These are phyloP conservation scores for Brevimyrus niger DNA, from an alignment of 2,113 vertebrate genomes.

Conservation along the genomic window DNA sequence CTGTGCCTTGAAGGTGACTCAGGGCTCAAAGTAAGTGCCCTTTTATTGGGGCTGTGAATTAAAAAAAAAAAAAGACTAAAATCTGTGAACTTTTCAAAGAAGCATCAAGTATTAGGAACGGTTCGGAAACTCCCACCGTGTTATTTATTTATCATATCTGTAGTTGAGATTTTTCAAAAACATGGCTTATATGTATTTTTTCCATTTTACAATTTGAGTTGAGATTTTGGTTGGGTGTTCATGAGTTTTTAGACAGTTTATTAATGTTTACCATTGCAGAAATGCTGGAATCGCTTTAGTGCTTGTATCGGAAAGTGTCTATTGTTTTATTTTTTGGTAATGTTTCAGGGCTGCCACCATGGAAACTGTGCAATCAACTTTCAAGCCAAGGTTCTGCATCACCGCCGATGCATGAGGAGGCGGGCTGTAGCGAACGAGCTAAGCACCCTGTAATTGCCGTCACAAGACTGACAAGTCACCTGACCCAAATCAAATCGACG, in stretches of 20 bases:
- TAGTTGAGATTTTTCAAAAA: neutral
- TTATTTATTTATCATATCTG: neutral
- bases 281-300: neutral
- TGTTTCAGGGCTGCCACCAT: neutral
- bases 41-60: neutral
- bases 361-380: neutral
- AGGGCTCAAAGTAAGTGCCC: neutral
- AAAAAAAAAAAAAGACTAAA: neutral
- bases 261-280: neutral
- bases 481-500: neutral
- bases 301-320: conserved; percentile 1
- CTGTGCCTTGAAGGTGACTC: neutral
- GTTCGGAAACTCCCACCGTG: neutral
- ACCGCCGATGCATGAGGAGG: neutral
- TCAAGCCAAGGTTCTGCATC: neutral
- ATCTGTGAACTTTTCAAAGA: neutral
- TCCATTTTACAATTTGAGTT: neutral
- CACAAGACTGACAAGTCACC: conserved; percentile 5
- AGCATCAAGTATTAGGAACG: neutral
- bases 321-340: conserved; percentile 8
- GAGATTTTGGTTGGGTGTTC: neutral
- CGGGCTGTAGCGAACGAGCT: neutral
- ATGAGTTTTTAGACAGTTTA: neutral
- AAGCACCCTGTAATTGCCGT: neutral
- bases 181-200: neutral